phyloP scores from a whole-genome alignment of 2,888 invertebrate species.

The Polydesmus complanatus region DNA sequence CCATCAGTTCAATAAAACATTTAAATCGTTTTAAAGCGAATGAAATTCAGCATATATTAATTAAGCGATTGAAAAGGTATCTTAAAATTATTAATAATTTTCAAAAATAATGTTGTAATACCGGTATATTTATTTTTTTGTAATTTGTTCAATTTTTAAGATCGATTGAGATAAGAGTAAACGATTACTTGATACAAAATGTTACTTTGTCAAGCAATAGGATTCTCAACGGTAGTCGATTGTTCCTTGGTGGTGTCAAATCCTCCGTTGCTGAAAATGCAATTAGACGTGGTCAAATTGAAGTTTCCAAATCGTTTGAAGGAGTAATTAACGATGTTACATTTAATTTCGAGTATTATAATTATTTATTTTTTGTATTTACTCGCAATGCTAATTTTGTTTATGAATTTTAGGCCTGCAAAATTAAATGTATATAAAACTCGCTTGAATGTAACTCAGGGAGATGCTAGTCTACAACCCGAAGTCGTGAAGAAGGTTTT shows the following conservation, averaged over 20 bases:
- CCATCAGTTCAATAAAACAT: slow-evolving; percentile 46
- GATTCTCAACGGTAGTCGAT: slow-evolving; percentile 37
- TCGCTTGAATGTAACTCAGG: slow-evolving; percentile 20
- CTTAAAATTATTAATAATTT: not conserved
- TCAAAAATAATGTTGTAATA: not conserved
- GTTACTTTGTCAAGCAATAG: slow-evolving; percentile 2
- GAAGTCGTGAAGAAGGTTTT: too few relatives aligned
- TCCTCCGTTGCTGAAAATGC: slow-evolving; percentile 39
- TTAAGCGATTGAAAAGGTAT: slow-evolving; percentile 33
- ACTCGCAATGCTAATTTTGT: too few relatives aligned
- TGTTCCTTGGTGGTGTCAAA: slow-evolving; percentile 64
- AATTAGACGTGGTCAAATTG: slow-evolving; percentile 31
- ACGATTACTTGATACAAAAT: slow-evolving; percentile 23
- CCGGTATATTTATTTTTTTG: slow-evolving; percentile 25
- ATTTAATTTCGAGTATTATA: slow-evolving; percentile 54
- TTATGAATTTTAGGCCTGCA: not conserved
- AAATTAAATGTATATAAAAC: not conserved
- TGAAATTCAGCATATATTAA: slow-evolving; percentile 1
- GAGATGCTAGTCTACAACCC: too few relatives aligned
- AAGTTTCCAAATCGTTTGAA: slow-evolving; percentile 45
- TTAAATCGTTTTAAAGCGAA: slow-evolving; percentile 2
- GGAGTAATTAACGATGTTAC: slow-evolving; percentile 75
- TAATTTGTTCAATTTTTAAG: too few relatives aligned
- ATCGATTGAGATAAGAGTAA: too few relatives aligned
- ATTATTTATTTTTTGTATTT: too few relatives aligned